These are phyloP conservation scores for Nasonia vitripennis DNA, from an alignment of 1,140 invertebrate genomes.

Conservation along the genomic window DNA sequence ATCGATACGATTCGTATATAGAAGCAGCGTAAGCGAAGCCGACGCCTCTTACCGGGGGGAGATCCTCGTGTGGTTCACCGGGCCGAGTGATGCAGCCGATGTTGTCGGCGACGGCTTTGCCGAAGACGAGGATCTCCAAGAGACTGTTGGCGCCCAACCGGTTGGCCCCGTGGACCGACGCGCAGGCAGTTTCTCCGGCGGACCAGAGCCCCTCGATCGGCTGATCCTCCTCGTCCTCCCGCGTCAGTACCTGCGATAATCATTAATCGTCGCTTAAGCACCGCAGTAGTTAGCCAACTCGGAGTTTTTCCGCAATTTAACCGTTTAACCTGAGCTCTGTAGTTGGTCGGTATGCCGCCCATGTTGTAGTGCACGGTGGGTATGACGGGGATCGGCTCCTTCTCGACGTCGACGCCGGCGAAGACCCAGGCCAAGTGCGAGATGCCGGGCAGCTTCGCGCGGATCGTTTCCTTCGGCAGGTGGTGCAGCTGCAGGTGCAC, in stretches of 20 bases:
- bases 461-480: conserved; percentile 83
- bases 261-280: too few species aligned
- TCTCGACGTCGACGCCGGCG: conserved; percentile 88
- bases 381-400: conserved; percentile 90
- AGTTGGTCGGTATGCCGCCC: conserved; percentile 91
- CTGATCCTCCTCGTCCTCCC: conserved; percentile 74
- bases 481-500: conserved; percentile 88
- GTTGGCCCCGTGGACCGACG: conserved; percentile 91
- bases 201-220: conserved; percentile 76
- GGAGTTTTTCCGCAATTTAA: too few species aligned
- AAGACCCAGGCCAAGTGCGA: conserved; percentile 90
- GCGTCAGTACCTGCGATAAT: conserved; percentile 74
- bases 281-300: too few species aligned
- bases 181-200: conserved; percentile 74
- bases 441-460: conserved; percentile 77
- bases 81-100: conserved; percentile 82
- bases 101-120: conserved; percentile 84
- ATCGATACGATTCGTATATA: too few species aligned
- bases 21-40: too few species aligned
- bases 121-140: conserved; percentile 90
- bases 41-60: conserved; percentile 61
- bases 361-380: conserved; percentile 94
- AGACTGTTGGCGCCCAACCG: conserved; percentile 90
- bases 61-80: conserved; percentile 78
- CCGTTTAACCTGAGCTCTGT: conserved; percentile 83